A percentile compares a stretch with the other conserved stretches of the same genome.
phyloP scores from a whole-genome alignment of 2,888 invertebrate genomes.

The Gymnoscelis rufifasciata region DNA sequence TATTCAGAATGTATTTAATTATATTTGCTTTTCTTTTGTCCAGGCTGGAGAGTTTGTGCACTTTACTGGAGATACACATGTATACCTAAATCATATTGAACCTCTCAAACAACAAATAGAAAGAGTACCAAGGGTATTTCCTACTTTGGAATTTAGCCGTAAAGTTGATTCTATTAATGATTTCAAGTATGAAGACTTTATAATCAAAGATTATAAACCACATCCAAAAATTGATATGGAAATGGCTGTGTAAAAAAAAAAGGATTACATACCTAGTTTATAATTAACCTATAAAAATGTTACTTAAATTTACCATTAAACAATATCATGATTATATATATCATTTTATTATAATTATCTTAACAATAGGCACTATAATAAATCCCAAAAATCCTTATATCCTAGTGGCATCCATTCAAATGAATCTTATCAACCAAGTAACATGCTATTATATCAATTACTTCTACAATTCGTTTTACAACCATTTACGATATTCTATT shows the following conservation, averaged over 20 bases:
- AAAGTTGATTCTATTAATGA: slow-evolving; percentile 89
- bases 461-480: background rate
- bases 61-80: slow-evolving; percentile 96
- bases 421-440: slow-evolving; percentile 1
- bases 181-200: slow-evolving; percentile 92
- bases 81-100: slow-evolving; percentile 93
- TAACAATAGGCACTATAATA: slow-evolving; percentile 46
- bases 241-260: slow-evolving; percentile 87
- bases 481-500: background rate
- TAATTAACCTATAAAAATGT: no score
- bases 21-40: background rate
- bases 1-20: no score
- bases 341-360: slow-evolving; percentile 39
- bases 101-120: slow-evolving; percentile 88
- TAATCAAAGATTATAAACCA: slow-evolving; percentile 90
- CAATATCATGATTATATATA: slow-evolving; percentile 13
- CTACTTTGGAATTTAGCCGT: slow-evolving; percentile 86
- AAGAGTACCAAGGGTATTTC: slow-evolving; percentile 89
- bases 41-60: slow-evolving; percentile 96
- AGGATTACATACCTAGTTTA: no score
- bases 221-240: slow-evolving; percentile 94
- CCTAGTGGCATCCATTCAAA: slow-evolving; percentile 38
- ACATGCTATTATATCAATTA: no score
- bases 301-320: background rate
- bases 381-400: slow-evolving; percentile 46